A percentile compares a stretch with the other conserved stretches of the same genome.
These are phyloP conservation scores for Panulirus ornatus DNA, from an alignment of 1,140 invertebrate genomes.

Conservation along the genomic window DNA sequence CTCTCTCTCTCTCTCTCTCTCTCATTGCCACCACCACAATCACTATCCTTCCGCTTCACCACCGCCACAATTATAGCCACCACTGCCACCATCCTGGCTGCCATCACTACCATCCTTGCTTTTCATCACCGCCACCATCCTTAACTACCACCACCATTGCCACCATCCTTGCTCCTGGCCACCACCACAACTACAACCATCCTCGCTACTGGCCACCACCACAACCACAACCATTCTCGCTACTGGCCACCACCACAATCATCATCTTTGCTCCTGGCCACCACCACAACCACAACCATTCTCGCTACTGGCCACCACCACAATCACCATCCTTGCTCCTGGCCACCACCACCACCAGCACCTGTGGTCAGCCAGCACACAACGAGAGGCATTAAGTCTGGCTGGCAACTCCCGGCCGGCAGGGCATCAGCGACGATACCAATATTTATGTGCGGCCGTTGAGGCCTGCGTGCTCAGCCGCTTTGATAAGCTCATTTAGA, in stretches of 20 bases:
- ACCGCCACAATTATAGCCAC: too few relatives aligned
- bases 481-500: slow-evolving; percentile 50
- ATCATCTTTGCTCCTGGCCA: not conserved
- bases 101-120: not conserved
- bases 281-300: not conserved
- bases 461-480: slow-evolving; percentile 34
- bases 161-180: not conserved
- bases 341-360: not conserved
- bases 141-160: not conserved
- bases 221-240: not conserved
- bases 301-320: not conserved
- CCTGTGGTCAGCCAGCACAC: not conserved
- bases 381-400: too few relatives aligned
- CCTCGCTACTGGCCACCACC: not conserved
- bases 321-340: not conserved
- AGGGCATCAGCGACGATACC: slow-evolving; percentile 24
- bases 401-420: too few relatives aligned
- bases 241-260: slow-evolving; percentile 1
- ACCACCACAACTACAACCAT: not conserved
- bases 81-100: not conserved
- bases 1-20: not conserved
- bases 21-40: not conserved
- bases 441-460: slow-evolving; percentile 35
- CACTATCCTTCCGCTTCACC: too few relatives aligned
- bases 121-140: not conserved